phyloP scores from a whole-genome alignment of 2,113 vertebrate species.

The Setophaga petechia region DNA sequence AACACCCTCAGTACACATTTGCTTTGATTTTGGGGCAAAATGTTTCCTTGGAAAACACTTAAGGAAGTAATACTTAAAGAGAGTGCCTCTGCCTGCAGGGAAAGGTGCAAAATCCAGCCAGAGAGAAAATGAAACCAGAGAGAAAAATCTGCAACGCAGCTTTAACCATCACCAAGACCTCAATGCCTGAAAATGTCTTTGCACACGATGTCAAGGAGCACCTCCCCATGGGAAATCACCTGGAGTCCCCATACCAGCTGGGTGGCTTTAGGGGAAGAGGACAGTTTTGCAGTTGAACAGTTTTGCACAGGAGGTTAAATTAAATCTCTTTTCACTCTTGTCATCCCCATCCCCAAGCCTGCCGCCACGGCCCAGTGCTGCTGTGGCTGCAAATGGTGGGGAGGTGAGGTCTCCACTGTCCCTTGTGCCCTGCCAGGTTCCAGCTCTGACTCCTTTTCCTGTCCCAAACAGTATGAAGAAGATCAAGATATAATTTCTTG shows the following conservation, averaged over 20 bases:
- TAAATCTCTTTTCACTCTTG: background rate
- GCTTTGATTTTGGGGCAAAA: background rate
- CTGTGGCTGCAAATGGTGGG: background rate
- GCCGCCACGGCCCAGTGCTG: fast-evolving
- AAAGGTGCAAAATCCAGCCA: background rate
- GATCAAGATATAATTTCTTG: fast-evolving
- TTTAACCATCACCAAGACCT: background rate
- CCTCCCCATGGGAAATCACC: background rate
- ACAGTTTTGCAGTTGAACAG: background rate
- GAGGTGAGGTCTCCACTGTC: background rate
- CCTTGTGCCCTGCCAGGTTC: background rate
- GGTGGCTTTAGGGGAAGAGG: background rate
- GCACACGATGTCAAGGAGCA: fast-evolving
- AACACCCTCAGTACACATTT: background rate
- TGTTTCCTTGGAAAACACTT: background rate
- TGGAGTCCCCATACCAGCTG: background rate
- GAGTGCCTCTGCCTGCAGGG: background rate
- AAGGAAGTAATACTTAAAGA: background rate
- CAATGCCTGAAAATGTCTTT: fast-evolving
- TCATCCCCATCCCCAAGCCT: background rate
- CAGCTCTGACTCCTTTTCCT: background rate
- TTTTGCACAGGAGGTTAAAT: background rate
- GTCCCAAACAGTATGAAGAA: background rate
- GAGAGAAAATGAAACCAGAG: background rate
- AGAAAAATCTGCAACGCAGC: background rate